A percentile compares a stretch with the other conserved stretches of the same genome.
Conservation (phyloP, 2,113 vertebrate genomes). For the Ailuropoda melanoleuca region DNA sequence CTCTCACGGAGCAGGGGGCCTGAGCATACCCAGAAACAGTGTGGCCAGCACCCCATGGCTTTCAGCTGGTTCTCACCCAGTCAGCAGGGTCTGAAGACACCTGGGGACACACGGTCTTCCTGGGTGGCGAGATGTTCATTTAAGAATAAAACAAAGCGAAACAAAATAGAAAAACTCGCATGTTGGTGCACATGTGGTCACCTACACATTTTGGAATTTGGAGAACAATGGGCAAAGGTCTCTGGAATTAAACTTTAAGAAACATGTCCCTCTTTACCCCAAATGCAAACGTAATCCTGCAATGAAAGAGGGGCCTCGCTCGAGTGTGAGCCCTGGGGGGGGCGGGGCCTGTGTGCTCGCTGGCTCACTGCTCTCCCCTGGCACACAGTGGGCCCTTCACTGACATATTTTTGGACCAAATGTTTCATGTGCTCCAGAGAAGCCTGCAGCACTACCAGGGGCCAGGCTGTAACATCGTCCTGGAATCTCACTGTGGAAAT, state of each 20-base stretch:
- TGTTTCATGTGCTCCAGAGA: rapidly evolving
- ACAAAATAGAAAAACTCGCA: neutral
- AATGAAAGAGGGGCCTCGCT: rapidly evolving
- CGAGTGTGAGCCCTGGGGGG: neutral
- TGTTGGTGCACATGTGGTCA: rapidly evolving
- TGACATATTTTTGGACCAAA: rapidly evolving
- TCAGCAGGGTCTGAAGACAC: neutral
- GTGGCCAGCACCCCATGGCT: neutral
- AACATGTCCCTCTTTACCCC: neutral
- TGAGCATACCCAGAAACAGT: neutral
- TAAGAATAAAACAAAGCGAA: neutral
- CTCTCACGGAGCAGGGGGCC: neutral
- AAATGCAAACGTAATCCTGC: rapidly evolving
- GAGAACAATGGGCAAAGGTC: neutral
- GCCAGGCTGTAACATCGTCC: rapidly evolving
- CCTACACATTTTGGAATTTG: neutral
- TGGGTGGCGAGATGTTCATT: neutral
- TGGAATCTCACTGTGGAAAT: rapidly evolving
- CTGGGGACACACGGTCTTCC: neutral
- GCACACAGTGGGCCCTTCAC: rapidly evolving
- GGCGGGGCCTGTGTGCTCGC: rapidly evolving
- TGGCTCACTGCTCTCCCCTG: neutral
- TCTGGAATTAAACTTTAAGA: neutral
- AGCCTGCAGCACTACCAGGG: rapidly evolving
- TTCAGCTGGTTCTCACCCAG: too few relatives aligned